Evolutionary conservation across 1,140 invertebrate genomes (phyloP), one percentile per base, ranked within the genome.

Genomic region (Euwallacea similis): DNA sequence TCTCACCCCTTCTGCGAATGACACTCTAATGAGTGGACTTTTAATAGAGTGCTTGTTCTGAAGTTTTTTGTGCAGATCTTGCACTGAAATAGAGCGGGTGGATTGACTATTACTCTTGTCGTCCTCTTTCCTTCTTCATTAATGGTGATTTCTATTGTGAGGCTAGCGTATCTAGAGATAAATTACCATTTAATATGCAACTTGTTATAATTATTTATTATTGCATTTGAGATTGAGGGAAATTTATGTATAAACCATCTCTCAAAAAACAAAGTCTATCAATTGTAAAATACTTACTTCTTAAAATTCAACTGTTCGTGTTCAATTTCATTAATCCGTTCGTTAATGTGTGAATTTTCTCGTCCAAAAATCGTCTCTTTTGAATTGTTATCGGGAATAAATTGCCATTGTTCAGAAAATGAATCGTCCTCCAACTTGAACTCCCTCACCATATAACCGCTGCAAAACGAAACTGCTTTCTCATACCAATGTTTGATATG

Each of bases 381-480:
- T 10, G 69, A 58, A 55, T 76, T 67, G 33, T n/a, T 9, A 67
- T 76, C 73, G 7, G 62, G 50, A 50, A 74, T 70, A 69, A 77
- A 77, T 9, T 54, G 67, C 74, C 76, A 76, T 9, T 69, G 61
- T 59, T 77, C 76, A 7, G 69, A 67, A 54, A 69, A 69, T 9
- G 67, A 60, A 2, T 68, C 68, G 6, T 61, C 73, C 41, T 69
- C 53, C 46, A 64, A 41, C 33, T 46, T 61, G 11, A 15, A 59
- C 46, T 75, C 74, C 41, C 65, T 59, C 33, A 69, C 69, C 74
- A 76, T 76, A 68, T 55, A 73, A 10, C 76, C 76, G 42, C 69
- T 69, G 54, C 67, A 68, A 54, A 66, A 72, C 0, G 69, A 76
- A 0, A 71, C 60, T 9, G 63, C 73, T 33, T 74, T 72, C 7